Evolutionary conservation across 2,888 invertebrate species (phyloP).

Genomic region (Lasioglossum oenotherae): DNA sequence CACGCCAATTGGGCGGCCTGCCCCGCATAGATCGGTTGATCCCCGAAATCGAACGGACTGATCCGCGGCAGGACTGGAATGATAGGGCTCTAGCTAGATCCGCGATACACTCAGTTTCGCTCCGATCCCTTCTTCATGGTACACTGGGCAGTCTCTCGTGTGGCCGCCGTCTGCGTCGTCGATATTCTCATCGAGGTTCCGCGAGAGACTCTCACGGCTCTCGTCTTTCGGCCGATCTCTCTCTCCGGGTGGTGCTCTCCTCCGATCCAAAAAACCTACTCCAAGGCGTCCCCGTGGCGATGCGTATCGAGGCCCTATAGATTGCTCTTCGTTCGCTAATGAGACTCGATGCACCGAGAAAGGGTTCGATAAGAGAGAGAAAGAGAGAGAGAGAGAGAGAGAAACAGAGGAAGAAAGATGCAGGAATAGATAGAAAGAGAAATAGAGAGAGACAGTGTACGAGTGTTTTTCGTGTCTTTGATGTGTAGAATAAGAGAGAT

Average conservation of each 20-base stretch:
- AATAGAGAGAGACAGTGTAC: background rate
- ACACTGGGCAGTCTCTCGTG: slow-evolving; percentile 10
- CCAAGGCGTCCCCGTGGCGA: background rate
- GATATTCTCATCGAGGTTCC: slow-evolving; percentile 21
- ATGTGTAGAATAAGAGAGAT: background rate
- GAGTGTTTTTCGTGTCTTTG: slow-evolving; percentile 2
- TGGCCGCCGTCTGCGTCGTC: slow-evolving; percentile 3
- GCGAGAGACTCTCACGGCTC: slow-evolving; percentile 38
- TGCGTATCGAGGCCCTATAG: slow-evolving; percentile 22
- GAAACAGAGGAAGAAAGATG: slow-evolving; percentile 30
- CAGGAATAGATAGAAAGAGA: slow-evolving; percentile 15
- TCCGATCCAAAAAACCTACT: slow-evolving; percentile 32
- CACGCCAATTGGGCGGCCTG: slow-evolving; percentile 91
- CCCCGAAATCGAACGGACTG: slow-evolving; percentile 92
- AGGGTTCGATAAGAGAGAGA: slow-evolving; percentile 1
- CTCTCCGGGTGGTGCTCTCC: slow-evolving; percentile 27
- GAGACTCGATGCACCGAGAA: slow-evolving; percentile 37
- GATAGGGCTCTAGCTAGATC: slow-evolving; percentile 58
- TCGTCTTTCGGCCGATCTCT: slow-evolving; percentile 32
- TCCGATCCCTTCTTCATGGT: slow-evolving; percentile 26
- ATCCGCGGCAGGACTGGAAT: slow-evolving; percentile 92
- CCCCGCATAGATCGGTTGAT: slow-evolving; percentile 90
- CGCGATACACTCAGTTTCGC: slow-evolving; percentile 2
- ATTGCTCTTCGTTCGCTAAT: background rate
- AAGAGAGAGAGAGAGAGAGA: too few species aligned